A percentile compares a stretch with the other conserved stretches of the same genome.
Evolutionary conservation across 2,797 vertebrate genomes (phyloP).

Genomic region (Pyrocephalus nanus): DNA sequence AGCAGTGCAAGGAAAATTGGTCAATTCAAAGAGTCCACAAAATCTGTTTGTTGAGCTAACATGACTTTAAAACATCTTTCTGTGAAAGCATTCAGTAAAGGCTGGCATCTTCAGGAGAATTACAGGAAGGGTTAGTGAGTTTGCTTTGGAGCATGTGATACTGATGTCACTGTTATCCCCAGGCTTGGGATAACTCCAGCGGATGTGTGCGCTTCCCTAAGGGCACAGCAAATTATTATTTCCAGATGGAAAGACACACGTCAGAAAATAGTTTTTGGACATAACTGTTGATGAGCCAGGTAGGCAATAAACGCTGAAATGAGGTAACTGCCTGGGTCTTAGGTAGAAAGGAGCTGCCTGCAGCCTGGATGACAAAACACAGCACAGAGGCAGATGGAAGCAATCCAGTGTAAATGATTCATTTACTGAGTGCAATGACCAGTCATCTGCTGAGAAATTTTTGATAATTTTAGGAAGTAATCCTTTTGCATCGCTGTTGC

Average conservation of each 20-base stretch:
- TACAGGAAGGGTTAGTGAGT: conserved; percentile 4
- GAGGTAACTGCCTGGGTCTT: neutral
- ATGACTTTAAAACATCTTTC: neutral
- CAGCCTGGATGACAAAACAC: neutral
- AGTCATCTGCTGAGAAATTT: neutral
- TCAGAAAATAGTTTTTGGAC: neutral
- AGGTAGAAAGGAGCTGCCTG: neutral
- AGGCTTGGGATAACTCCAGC: neutral
- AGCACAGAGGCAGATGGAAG: neutral
- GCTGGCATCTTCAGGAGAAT: neutral
- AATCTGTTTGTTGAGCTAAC: neutral
- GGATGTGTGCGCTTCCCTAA: neutral
- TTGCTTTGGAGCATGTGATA: conserved; percentile 13
- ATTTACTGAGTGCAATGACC: neutral
- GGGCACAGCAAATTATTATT: neutral
- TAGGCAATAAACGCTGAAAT: neutral
- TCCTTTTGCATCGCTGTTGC: neutral
- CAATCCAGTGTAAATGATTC: neutral
- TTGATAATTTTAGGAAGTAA: neutral
- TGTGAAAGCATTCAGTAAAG: neutral
- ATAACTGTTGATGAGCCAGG: neutral
- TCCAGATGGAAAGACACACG: neutral
- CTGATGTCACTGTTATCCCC: neutral
- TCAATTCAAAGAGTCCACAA: neutral
- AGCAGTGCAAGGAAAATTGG: neutral